Evolutionary conservation across 2,888 invertebrate species (phyloP).

Genomic region (Lepidochrysops patricia): DNA sequence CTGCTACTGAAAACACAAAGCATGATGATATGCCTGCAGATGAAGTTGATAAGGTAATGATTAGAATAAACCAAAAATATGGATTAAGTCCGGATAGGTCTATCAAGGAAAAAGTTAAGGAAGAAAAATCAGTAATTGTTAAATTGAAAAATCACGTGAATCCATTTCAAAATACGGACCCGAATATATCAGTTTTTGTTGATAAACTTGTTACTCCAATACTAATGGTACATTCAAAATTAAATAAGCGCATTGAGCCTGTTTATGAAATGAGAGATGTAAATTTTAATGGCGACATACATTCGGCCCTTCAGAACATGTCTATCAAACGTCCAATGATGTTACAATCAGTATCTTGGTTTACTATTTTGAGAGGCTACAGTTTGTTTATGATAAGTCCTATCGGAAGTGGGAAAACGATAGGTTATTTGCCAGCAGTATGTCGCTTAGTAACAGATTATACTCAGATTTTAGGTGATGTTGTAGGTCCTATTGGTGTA

Average conservation of each 20-base stretch:
- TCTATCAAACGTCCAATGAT: slow-evolving; percentile 54
- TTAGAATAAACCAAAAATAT: slow-evolving; percentile 29
- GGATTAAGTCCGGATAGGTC: background rate
- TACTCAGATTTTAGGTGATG: slow-evolving; percentile 36
- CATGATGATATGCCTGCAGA: slow-evolving; percentile 29
- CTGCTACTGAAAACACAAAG: slow-evolving; percentile 25
- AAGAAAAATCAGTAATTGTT: slow-evolving; percentile 13
- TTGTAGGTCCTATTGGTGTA: slow-evolving; percentile 76
- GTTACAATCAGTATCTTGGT: slow-evolving; percentile 82
- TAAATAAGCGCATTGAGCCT: slow-evolving; percentile 43
- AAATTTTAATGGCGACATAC: slow-evolving; percentile 45
- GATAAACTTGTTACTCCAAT: slow-evolving; percentile 54
- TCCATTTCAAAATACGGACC: slow-evolving; percentile 52
- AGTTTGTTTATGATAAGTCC: slow-evolving; percentile 78
- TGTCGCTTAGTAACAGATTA: slow-evolving; percentile 73
- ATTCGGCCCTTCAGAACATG: slow-evolving; percentile 42
- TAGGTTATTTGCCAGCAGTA: slow-evolving; percentile 80
- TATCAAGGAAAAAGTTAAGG: slow-evolving; percentile 15
- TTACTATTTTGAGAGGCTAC: slow-evolving; percentile 77
- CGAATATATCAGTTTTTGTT: slow-evolving; percentile 52
- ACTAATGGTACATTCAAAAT: slow-evolving; percentile 59
- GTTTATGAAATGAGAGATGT: slow-evolving; percentile 41
- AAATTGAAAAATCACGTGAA: slow-evolving; percentile 39
- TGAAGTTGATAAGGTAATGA: slow-evolving; percentile 31
- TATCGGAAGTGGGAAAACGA: slow-evolving; percentile 78